Evolutionary conservation across 2,113 vertebrate species (phyloP), one percentile per base, ranked within the genome.

Genomic region (Gallinago jamesoni): DNA sequence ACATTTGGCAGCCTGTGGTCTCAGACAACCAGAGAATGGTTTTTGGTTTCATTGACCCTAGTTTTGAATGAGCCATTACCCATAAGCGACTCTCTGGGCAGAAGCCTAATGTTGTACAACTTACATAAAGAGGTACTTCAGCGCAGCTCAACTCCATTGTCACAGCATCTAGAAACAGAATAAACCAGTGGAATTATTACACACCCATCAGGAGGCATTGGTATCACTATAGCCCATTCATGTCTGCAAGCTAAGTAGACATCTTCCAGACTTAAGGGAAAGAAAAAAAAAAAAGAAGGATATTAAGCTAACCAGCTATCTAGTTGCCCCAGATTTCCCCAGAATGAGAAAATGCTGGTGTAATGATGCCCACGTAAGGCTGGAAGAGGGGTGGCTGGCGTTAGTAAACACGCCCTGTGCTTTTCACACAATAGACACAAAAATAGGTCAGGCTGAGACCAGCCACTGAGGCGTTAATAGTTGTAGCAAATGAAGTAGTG

Each of bases 71-170:
- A 91, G 78, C 52, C 27, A 12, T 79, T 89, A 47, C 33, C 20
- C 53, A 68, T 82, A 89, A 95, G 37, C 25, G 6, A 78, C 35
- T 68, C 83, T 87, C 30, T 55, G 13, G 53, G 68, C 74, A 79
- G 63, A 91, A 94, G 64, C 70, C 88, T 89, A 45, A 6, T 12
- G 48, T 67, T 86, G 48, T 48, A 90, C 83, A 63, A 98, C 99
- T 99, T 98, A 99, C 99, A 91, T 99, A 99, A 91, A 99, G 98
- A 97, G 98, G 99, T 83, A 98, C 98, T 98, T 99, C 98, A 75
- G 84, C 39, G 97, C 98, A 98, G 98, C 97, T 99, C 96, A 99
- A 73, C 98, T 99, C 98, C 98, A 99, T 99, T 95, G 94, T 98
- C 97, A 97, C 97, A n/a, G 96, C 98, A 98, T 98, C 98, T 98